phyloP scores from a whole-genome alignment of 2,113 vertebrate genomes.

The Toxostoma redivivum region DNA sequence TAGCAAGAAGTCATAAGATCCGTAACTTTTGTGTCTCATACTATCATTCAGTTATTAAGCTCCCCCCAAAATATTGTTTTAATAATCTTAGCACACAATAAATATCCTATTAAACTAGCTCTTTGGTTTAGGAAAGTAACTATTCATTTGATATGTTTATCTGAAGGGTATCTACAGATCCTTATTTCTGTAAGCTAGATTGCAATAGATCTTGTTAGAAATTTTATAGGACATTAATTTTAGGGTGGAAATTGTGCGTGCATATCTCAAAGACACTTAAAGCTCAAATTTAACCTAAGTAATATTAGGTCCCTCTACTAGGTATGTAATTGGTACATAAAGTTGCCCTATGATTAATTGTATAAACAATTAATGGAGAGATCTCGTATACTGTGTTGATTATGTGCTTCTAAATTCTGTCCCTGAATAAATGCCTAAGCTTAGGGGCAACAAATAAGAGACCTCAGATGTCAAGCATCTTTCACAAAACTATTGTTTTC shows the following conservation, averaged over 20 bases:
- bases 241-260: not conserved
- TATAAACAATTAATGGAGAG: not conserved
- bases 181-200: slow-evolving; percentile 48
- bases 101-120: slow-evolving; percentile 49
- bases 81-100: slow-evolving; percentile 65
- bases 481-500: not conserved
- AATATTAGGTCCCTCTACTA: not conserved
- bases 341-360: not conserved
- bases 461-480: not conserved
- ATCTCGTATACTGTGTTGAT: not conserved
- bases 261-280: not conserved
- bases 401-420: not conserved
- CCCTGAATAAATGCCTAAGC: not conserved
- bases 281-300: not conserved
- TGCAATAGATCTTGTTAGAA: slow-evolving; percentile 28
- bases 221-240: slow-evolving; percentile 29
- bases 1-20: slow-evolving; percentile 23
- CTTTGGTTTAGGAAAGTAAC: slow-evolving; percentile 59
- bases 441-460: not conserved
- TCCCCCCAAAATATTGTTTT: slow-evolving; percentile 44
- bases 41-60: slow-evolving; percentile 55
- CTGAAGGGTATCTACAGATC: slow-evolving; percentile 61
- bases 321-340: not conserved
- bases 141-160: slow-evolving; percentile 59
- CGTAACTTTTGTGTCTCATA: slow-evolving; percentile 34